A percentile compares a stretch with the other conserved stretches of the same genome.
These are phyloP conservation scores for Falcaria lacertinaria DNA, from an alignment of 2,888 invertebrate species.

Conservation along the genomic window DNA sequence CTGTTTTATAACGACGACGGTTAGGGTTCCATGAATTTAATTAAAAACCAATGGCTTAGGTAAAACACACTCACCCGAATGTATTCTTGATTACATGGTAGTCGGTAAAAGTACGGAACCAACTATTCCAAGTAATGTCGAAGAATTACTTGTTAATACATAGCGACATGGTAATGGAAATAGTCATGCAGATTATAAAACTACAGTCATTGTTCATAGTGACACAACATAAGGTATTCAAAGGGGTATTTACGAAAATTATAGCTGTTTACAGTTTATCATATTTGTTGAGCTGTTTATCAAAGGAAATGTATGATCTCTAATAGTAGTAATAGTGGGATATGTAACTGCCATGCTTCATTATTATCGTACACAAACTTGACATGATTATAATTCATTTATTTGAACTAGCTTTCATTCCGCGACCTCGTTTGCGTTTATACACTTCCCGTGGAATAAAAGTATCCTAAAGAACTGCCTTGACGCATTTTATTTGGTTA, in stretches of 20 bases:
- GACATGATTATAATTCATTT: too few relatives aligned
- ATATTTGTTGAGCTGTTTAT: constrained; percentile 20
- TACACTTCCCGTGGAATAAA: too few relatives aligned
- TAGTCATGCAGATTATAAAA: not conserved
- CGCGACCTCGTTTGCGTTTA: too few relatives aligned
- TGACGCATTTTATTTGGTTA: too few relatives aligned
- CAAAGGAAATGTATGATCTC: constrained; percentile 46
- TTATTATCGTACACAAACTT: too few relatives aligned
- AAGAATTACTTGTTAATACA: too few relatives aligned
- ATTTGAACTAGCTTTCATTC: too few relatives aligned
- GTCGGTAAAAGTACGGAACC: not conserved
- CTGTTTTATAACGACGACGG: not conserved
- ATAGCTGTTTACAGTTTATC: constrained; percentile 30
- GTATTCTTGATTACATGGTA: too few relatives aligned
- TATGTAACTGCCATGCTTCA: too few relatives aligned
- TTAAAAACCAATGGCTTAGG: not conserved
- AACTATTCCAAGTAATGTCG: not conserved
- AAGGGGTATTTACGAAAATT: constrained; percentile 38
- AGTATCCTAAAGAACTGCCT: too few relatives aligned
- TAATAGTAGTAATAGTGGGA: constrained; percentile 28
- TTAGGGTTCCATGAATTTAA: not conserved
- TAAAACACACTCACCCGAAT: too few relatives aligned
- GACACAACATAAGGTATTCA: constrained; percentile 36
- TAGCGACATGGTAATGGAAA: not conserved
- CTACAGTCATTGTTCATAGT: not conserved